Base-by-base conservation (phyloP, 2,113 vertebrate genomes). In the Sarotherodon lohbergeri region DNA sequence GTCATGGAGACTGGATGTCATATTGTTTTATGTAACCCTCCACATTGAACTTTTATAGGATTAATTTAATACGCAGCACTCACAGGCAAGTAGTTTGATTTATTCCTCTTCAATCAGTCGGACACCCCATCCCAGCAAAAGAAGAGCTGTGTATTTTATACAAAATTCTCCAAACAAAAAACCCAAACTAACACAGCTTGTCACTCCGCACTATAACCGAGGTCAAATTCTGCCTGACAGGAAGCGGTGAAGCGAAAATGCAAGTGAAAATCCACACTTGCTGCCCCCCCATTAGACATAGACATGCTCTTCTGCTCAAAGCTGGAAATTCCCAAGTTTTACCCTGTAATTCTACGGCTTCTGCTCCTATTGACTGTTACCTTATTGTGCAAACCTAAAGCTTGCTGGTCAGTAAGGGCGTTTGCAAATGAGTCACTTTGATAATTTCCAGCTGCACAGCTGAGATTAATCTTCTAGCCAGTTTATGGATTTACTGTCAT, bases 291-390 rank as follows among this genome's bases (percentile, higher is more conserved):
- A 17, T n/a, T 9, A 52, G 82, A 91, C 59, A 83, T 27, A 46
- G 22, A 32, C 36, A 19, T 50, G 24, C 36, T 43, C 11, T 78
- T 88, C 2, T 13, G 46, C 29, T 68, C 17, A 41, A 63, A 68
- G 34, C 7, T 83, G 82, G 90, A 87, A 91, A 89, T 68, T 89
- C 82, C 88, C 84, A 50, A 9, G 5, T 79, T 79, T 27, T 17
- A 83, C 71, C 24, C 61, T 83, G 55, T 83, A 83, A 84, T 90
- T 84, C 34, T 80, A 59, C 32, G 22, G 59, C 46, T 73, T 85
- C 7, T 19, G 43, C 46, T 57, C 12, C 19, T 7, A 3, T 80
- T 83, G 39, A 83, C 85, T 14, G 8, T 43, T 46, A 63, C 50
- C 16, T 81, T 73, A 61, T 16, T 4, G n/a, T 8, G 7, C 41